Conservation (phyloP, 1,140 invertebrate genomes). For the Calliopsis andreniformis region DNA sequence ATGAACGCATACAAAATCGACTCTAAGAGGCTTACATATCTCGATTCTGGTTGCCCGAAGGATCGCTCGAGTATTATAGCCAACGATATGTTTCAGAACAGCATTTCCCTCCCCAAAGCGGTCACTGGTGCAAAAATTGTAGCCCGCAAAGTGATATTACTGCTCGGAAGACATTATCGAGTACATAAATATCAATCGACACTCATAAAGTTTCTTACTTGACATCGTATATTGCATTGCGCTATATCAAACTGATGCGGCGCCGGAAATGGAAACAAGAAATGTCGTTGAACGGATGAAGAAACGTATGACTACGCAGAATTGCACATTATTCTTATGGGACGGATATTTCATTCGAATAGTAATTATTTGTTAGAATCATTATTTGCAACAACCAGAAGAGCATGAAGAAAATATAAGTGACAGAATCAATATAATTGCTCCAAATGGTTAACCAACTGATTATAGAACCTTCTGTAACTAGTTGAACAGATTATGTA, state of each 20-base stretch:
- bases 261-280: neutral
- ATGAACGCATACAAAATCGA: neutral
- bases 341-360: too few species aligned
- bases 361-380: too few species aligned
- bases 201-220: constrained; percentile 15
- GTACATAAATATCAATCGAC: constrained; percentile 18
- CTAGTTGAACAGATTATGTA: too few species aligned
- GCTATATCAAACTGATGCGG: too few species aligned
- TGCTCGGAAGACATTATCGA: constrained; percentile 15
- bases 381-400: too few species aligned
- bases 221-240: neutral
- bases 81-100: neutral
- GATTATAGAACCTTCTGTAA: too few species aligned
- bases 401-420: too few species aligned
- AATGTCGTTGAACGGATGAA: neutral
- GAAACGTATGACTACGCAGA: too few species aligned
- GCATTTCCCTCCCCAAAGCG: neutral
- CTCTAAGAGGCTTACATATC: neutral
- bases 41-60: neutral
- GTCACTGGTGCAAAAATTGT: constrained; percentile 7
- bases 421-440: too few species aligned
- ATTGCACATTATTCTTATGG: too few species aligned
- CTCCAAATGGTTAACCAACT: too few species aligned
- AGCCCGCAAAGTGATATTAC: constrained; percentile 18
- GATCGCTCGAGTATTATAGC: constrained; percentile 12